Evolutionary conservation across 1,140 invertebrate species (phyloP).

Genomic region (Thaumetopoea pityocampa): DNA sequence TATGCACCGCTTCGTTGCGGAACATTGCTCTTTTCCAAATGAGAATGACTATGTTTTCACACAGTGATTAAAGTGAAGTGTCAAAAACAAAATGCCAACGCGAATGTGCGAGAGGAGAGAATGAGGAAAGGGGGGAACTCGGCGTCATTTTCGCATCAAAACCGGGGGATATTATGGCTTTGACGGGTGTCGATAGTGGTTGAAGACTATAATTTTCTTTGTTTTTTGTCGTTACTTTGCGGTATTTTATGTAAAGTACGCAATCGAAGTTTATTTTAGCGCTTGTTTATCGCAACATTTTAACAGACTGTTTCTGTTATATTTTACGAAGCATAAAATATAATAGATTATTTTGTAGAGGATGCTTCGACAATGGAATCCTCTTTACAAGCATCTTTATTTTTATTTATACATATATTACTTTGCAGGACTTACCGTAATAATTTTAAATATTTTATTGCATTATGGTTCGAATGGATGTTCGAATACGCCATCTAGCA

Average conservation of each 20-base stretch:
- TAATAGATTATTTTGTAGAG: too few relatives aligned
- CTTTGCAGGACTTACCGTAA: too few relatives aligned
- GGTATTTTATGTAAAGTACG: constrained; percentile 7
- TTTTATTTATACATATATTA: too few relatives aligned
- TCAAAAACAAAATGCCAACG: constrained; percentile 68
- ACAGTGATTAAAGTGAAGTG: constrained; percentile 73
- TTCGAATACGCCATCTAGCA: too few relatives aligned
- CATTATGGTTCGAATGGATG: too few relatives aligned
- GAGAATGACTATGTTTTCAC: constrained; percentile 68
- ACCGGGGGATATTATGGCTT: constrained; percentile 40
- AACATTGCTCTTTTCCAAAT: constrained; percentile 67
- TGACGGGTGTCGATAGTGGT: constrained; percentile 54
- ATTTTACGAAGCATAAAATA: too few relatives aligned
- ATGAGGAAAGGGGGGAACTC: too few relatives aligned
- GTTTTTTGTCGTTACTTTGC: constrained; percentile 28
- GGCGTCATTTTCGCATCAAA: constrained; percentile 30
- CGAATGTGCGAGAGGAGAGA: constrained; percentile 31
- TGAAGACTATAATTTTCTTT: constrained; percentile 61
- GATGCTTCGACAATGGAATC: too few relatives aligned
- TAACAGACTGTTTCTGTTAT: too few relatives aligned
- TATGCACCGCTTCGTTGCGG: constrained; percentile 43
- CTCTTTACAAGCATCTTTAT: too few relatives aligned
- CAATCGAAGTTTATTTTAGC: constrained; percentile 6
- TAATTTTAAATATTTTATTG: too few relatives aligned
- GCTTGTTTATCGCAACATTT: constrained; percentile 1